A percentile compares a stretch with the other conserved stretches of the same genome.
Evolutionary conservation across 2,797 vertebrate genomes (phyloP).

Genomic region (Aplochiton taeniatus): DNA sequence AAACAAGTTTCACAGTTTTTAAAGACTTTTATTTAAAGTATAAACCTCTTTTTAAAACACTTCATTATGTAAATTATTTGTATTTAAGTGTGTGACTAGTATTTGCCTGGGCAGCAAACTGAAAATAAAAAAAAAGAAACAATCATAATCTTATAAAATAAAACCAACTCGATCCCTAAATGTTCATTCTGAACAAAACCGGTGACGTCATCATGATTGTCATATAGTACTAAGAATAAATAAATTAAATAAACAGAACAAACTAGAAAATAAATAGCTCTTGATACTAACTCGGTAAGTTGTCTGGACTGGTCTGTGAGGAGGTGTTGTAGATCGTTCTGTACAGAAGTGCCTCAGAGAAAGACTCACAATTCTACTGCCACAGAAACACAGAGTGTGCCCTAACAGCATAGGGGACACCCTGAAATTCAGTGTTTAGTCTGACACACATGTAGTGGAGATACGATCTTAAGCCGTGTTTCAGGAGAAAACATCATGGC

Average conservation of each 20-base stretch:
- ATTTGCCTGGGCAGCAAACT: slow-evolving; percentile 96
- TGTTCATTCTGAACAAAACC: slow-evolving; percentile 89
- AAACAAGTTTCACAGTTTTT: slow-evolving; percentile 99
- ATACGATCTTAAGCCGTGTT: slow-evolving; percentile 80
- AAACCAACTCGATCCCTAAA: slow-evolving; percentile 85
- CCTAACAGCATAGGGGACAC: slow-evolving; percentile 95
- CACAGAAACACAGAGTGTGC: slow-evolving; percentile 98
- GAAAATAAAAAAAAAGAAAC: slow-evolving; percentile 98
- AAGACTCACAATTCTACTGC: slow-evolving; percentile 97
- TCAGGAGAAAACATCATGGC: slow-evolving; percentile 92
- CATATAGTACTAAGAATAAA: slow-evolving; percentile 93
- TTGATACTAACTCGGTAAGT: slow-evolving; percentile 71
- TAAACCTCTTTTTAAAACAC: slow-evolving; percentile 99
- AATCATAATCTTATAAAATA: slow-evolving; percentile 99
- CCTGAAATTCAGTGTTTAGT: slow-evolving; percentile 93
- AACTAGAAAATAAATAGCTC: slow-evolving; percentile 74
- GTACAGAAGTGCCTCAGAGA: slow-evolving; percentile 98
- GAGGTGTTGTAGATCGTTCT: slow-evolving; percentile 76
- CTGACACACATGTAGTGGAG: slow-evolving; percentile 90
- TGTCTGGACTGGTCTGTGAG: slow-evolving; percentile 65
- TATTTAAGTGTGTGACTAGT: slow-evolving; percentile 96
- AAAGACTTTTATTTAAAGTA: slow-evolving; percentile 99
- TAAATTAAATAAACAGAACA: slow-evolving; percentile 66
- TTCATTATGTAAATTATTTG: slow-evolving; percentile 99
- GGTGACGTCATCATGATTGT: slow-evolving; percentile 99